Evolutionary conservation across 2,797 vertebrate species (phyloP).

Genomic region (Sebastes hubbsi): DNA sequence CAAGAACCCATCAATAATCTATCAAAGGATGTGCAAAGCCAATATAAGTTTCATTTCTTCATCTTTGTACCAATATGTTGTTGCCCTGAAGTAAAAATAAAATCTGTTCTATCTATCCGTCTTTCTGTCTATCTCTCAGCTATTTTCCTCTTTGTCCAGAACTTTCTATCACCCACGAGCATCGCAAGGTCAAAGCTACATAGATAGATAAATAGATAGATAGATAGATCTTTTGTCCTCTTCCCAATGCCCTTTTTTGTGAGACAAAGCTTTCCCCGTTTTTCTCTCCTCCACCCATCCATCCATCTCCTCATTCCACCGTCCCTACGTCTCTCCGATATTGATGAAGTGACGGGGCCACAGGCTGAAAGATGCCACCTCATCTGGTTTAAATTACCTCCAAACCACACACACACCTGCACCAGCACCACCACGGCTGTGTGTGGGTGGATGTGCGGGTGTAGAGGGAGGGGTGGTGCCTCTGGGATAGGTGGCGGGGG

Average conservation of each 20-base stretch:
- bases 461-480: conserved; percentile 40
- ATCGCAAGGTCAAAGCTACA: neutral
- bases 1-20: neutral
- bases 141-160: neutral
- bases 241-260: neutral
- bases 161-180: neutral
- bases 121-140: no score
- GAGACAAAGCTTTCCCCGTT: conserved; percentile 18
- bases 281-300: conserved; percentile 31
- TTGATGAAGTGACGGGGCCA: conserved; percentile 79
- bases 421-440: conserved; percentile 62
- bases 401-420: conserved; percentile 78
- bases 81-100: neutral
- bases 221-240: conserved; percentile 24
- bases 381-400: conserved; percentile 85
- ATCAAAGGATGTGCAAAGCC: neutral
- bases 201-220: neutral
- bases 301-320: conserved; percentile 62
- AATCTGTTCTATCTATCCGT: neutral
- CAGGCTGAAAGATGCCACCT: conserved; percentile 79
- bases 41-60: neutral
- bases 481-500: conserved; percentile 74
- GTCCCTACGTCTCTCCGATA: conserved; percentile 58
- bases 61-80: neutral
- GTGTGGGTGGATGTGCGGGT: conserved; percentile 33